Base-by-base conservation (phyloP, 2,797 vertebrate species). In the Geotrypetes seraphini region DNA sequence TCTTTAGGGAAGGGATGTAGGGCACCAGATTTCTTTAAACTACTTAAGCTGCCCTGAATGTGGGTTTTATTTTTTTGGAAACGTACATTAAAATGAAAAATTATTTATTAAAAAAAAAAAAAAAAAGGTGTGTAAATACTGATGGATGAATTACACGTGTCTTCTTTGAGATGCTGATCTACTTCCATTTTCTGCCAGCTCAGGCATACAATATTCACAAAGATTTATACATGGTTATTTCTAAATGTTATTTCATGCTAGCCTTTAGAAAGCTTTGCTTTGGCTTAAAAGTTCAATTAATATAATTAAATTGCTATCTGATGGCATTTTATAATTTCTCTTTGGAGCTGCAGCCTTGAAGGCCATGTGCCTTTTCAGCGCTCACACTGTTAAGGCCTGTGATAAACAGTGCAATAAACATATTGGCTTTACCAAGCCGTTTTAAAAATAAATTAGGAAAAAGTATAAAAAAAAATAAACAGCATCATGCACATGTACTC, bases 391-490 rank as follows among this genome's bases (percentile, higher is more conserved):
- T 57, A 67, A 66, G 56, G 62, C 71, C 68, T 60, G 60, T 73
- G 78, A 76, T 71, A 73, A 75, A 70, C 64, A 35, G 51, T 43
- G 72, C 73, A 63, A 74, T 79, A 83, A 81, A 75, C 72, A 75
- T 65, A 70, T 63, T 77, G 72, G 67, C 54, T 66, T 68, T 69
- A 76, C 75, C 6, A 43, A 79, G 69, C 67, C 76, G n/a, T 72
- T 78, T 83, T 78, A 79, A 83, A 83, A 83, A 79, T 81, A 81
- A 79, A 81, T 79, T 79, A 83, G 71, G 69, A 73, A 83, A 79
- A 75, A n/a, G n/a, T 79, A 83, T 78, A n/a, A n/a, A n/a, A n/a
- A 83, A 81, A 83, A 83, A 79, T 83, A 81, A 83, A 81, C 75
- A 79, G 67, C 61, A 69, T 70, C 67, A 58, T 78, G 74, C 79